Evolutionary conservation across 2,113 vertebrate species (phyloP), one percentile per base, ranked within the genome.

Genomic region (Engraulis encrasicolus): DNA sequence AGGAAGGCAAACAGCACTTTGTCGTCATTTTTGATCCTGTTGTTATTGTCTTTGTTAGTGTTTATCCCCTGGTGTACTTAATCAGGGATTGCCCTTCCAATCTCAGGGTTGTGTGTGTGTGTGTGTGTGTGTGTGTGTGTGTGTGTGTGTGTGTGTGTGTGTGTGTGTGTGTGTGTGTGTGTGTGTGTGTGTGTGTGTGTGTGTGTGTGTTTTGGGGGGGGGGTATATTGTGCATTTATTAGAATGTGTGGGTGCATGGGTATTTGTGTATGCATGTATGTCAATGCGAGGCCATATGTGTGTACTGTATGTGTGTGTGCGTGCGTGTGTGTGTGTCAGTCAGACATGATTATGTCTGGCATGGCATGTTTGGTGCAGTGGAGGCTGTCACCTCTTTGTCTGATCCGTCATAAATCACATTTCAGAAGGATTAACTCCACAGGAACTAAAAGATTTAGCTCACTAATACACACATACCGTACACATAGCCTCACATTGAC

Each of bases 381-480:
- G 20, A 61, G 58, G 58, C 78, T 81, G 78, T 9, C 54, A 61
- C n/a, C 58, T 38, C 80, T 83, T 82, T 82, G 87, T 86, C 52
- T 81, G 80, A 82, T 66, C 74, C 79, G 66, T 79, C 78, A 66
- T 87, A 48, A 61, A 81, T 71, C 11, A 37, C 45, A 81, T 81
- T 52, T n/a, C 12, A 78, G 34, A 20, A 38, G 36, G 20, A 82
- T 50, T 84, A 77, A n/a, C 20, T 20, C 52, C 52, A 58, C 52
- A 27, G 58, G 2, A 23, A 66, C 58, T 11, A 66, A 66, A 23
- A 27, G 58, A n/a, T 31, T 66, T 66, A 66, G 58, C 58, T 31
- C 23, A 31, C 50, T 45, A 45, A 45, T 45, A 9, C 40, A 45
- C 40, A 45, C 40, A 9, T 9, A 45, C 40, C 40, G 9, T 45